Percentiles rank a stretch among this genome's conserved stretches.
Evolutionary conservation across 1,140 invertebrate species (phyloP).

Genomic region (Nephila pilipes): DNA sequence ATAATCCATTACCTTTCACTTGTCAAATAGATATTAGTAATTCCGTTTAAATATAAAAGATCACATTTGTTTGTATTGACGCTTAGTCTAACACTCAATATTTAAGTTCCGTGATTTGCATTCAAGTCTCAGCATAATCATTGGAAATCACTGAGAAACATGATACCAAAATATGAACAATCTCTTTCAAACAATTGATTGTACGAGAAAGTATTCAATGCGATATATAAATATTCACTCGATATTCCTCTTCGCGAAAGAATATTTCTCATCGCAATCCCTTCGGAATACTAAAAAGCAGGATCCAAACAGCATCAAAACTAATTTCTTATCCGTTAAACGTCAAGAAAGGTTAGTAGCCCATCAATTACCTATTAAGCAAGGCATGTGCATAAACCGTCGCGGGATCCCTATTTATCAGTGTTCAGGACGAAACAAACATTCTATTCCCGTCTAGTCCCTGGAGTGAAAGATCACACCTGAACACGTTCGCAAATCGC

Average conservation of each 20-base stretch:
- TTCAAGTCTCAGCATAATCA: too few relatives aligned
- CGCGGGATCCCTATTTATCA: neutral
- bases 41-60: too few relatives aligned
- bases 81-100: too few relatives aligned
- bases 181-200: too few relatives aligned
- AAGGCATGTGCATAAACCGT: constrained; percentile 1
- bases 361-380: constrained; percentile 34
- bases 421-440: constrained; percentile 8
- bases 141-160: too few relatives aligned
- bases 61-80: too few relatives aligned
- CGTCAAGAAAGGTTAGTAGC: neutral
- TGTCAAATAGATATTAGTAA: too few relatives aligned
- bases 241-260: neutral
- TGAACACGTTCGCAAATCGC: constrained; percentile 29
- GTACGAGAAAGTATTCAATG: too few relatives aligned
- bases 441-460: constrained; percentile 18
- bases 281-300: neutral
- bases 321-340: neutral
- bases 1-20: too few relatives aligned
- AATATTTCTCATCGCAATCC: neutral
- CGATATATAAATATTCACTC: neutral
- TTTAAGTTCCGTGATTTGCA: too few relatives aligned
- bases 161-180: too few relatives aligned
- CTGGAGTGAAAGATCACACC: constrained; percentile 44
- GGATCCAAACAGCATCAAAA: neutral